Percentiles rank a stretch among this genome's conserved stretches.
phyloP scores from a whole-genome alignment of 2,888 invertebrate species.

The Ceraclea dissimilis region DNA sequence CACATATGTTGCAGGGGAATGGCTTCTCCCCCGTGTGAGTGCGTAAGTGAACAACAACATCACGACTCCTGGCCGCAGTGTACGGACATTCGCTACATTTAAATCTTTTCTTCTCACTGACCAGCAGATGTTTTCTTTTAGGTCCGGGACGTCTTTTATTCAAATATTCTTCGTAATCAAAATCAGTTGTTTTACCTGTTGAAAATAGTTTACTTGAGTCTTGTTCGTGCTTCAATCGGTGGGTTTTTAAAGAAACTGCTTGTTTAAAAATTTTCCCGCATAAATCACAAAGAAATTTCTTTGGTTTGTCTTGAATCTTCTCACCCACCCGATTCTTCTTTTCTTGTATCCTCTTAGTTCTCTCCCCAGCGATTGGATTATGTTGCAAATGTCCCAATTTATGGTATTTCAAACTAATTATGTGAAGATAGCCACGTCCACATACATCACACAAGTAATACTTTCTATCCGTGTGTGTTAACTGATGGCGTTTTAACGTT shows the following conservation, averaged over 20 bases:
- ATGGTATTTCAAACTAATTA: constrained; percentile 2
- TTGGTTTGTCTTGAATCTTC: neutral
- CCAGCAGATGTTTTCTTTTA: neutral
- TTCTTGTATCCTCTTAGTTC: neutral
- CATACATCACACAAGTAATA: neutral
- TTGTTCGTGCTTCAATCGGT: neutral
- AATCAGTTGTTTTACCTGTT: neutral
- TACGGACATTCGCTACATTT: constrained; percentile 6
- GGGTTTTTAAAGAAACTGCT: constrained; percentile 1
- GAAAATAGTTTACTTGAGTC: too few relatives aligned
- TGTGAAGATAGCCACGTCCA: neutral
- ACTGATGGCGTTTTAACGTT: neutral
- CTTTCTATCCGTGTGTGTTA: neutral
- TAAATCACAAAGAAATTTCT: neutral
- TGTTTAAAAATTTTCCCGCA: neutral
- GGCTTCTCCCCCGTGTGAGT: constrained; percentile 4
- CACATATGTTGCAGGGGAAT: neutral
- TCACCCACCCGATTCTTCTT: neutral
- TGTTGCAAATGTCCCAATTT: neutral
- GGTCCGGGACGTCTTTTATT: neutral
- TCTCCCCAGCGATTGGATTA: neutral
- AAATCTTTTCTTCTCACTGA: neutral
- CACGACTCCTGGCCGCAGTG: neutral
- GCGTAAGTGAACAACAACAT: neutral
- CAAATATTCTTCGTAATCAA: neutral